Percentiles rank a stretch among this genome's conserved stretches.
Conservation (phyloP, 2,888 invertebrate species). For the Drosophila quinaria region DNA sequence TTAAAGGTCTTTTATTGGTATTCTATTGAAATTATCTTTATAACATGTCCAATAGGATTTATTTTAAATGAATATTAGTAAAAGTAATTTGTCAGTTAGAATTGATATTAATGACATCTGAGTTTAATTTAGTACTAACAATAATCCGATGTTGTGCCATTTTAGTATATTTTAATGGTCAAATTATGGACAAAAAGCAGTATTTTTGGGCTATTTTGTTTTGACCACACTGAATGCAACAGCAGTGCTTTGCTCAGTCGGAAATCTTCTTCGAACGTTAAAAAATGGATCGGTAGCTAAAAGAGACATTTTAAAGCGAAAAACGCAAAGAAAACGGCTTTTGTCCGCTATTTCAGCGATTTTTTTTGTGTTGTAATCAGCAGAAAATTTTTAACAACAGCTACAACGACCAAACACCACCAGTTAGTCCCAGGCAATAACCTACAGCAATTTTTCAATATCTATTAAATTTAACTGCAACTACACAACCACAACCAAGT, state of each 20-base stretch:
- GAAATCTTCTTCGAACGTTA: constrained; percentile 84
- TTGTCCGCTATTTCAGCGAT: constrained; percentile 87
- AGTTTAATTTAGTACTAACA: too few relatives aligned
- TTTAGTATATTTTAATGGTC: constrained; percentile 7
- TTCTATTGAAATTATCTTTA: too few relatives aligned
- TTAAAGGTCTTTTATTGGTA: too few relatives aligned
- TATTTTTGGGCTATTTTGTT: constrained; percentile 1
- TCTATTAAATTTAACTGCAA: constrained; percentile 55
- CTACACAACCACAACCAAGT: constrained; percentile 45
- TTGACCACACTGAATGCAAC: constrained; percentile 15
- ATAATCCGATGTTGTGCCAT: too few relatives aligned
- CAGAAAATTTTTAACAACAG: constrained; percentile 74
- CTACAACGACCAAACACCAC: constrained; percentile 70
- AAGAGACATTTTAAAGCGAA: constrained; percentile 82
- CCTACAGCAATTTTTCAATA: constrained; percentile 60
- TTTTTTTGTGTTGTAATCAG: constrained; percentile 87
- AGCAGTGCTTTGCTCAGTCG: constrained; percentile 74
- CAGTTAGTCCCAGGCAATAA: constrained; percentile 67
- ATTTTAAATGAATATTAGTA: too few relatives aligned
- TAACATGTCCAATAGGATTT: too few relatives aligned
- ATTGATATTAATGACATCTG: too few relatives aligned
- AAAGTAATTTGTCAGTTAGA: too few relatives aligned
- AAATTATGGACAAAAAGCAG: constrained; percentile 4
- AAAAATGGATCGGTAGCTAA: constrained; percentile 86
- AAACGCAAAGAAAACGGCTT: constrained; percentile 86